Evolutionary conservation across 1,140 invertebrate genomes (phyloP).

Genomic region (Macrobrachium nipponense): DNA sequence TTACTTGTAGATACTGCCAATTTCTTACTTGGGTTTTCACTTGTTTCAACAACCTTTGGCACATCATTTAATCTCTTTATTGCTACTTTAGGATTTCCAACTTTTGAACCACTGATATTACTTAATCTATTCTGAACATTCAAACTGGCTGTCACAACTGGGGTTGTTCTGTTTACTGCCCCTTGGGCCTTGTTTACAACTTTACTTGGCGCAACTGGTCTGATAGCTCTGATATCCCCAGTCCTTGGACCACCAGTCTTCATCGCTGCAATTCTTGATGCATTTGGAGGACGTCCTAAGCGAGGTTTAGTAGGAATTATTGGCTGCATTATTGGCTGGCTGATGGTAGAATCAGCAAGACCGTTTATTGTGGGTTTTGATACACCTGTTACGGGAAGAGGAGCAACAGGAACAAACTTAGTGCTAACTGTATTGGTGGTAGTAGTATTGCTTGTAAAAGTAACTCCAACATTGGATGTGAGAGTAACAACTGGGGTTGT

Average conservation of each 20-base stretch:
- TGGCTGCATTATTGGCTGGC: slow-evolving; percentile 35
- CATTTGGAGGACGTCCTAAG: slow-evolving; percentile 48
- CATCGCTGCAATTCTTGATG: slow-evolving; percentile 37
- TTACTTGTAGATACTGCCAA: neutral
- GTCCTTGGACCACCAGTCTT: slow-evolving; percentile 12
- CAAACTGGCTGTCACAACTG: neutral
- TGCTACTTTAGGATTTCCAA: slow-evolving; percentile 25
- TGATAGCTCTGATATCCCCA: neutral
- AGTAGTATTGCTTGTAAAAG: slow-evolving; percentile 33
- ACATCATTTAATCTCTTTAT: slow-evolving; percentile 37
- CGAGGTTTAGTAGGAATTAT: slow-evolving; percentile 48
- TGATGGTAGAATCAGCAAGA: neutral
- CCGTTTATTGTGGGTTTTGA: slow-evolving; percentile 1
- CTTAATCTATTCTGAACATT: slow-evolving; percentile 30
- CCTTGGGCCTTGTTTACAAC: slow-evolving; percentile 17
- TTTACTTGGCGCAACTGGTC: neutral
- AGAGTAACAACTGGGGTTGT: slow-evolving; percentile 11
- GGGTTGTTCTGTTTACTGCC: neutral
- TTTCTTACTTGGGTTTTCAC: neutral
- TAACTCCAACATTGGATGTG: neutral
- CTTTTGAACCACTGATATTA: slow-evolving; percentile 37
- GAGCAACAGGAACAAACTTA: neutral
- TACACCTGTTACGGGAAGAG: neutral
- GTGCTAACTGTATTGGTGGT: neutral
- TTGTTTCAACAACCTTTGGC: neutral